Percentiles rank a stretch among this genome's conserved stretches.
phyloP scores from a whole-genome alignment of 2,888 invertebrate species.

The Trachelus stipa region DNA sequence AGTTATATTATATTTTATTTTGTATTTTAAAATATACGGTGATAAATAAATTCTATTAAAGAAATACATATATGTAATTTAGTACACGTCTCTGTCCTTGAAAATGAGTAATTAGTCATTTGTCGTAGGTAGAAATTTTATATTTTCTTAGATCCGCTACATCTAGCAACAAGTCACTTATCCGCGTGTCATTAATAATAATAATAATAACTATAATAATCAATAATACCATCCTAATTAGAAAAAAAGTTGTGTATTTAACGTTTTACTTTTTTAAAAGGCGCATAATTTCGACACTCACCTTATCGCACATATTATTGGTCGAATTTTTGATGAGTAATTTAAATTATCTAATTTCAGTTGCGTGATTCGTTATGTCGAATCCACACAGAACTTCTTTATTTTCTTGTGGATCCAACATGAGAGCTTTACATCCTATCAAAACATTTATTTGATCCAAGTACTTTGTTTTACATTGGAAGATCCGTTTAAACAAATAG shows the following conservation, averaged over 20 bases:
- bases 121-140: constrained; percentile 16
- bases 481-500: background rate
- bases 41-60: background rate
- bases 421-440: background rate
- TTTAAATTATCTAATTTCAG: background rate
- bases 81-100: background rate
- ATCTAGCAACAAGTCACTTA: constrained; percentile 13
- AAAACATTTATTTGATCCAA: too few species aligned
- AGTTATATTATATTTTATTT: background rate
- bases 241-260: background rate
- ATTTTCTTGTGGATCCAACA: background rate
- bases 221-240: background rate
- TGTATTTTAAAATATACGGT: background rate
- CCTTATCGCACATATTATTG: background rate
- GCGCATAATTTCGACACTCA: background rate
- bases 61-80: background rate
- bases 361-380: background rate
- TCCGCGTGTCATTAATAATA: background rate
- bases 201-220: background rate
- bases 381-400: background rate
- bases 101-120: background rate
- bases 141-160: constrained; percentile 12
- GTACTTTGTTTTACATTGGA: background rate
- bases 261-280: background rate
- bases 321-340: background rate